Base-by-base conservation (phyloP, 2,888 invertebrate species). In the Nesidiocoris tenuis region DNA sequence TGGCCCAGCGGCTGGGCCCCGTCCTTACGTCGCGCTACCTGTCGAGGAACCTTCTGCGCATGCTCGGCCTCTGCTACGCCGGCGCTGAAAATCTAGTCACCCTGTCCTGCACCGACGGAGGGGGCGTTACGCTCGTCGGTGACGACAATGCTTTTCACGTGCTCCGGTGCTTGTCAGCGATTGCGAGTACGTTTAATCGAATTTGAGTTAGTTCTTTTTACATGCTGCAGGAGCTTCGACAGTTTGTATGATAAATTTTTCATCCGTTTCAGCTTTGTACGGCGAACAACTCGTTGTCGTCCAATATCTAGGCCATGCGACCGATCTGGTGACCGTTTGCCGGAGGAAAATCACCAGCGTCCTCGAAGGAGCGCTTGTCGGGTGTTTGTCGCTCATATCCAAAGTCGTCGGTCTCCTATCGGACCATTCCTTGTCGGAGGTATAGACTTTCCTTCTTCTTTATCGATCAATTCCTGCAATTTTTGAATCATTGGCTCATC, bases 11-110 rank as follows among this genome's bases (percentile, higher is more conserved):
- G 78, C 85, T 98, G 18, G 98, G 98, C 0, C 98, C 98, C 0
- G 94, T 98, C 64, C 86, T 98, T 22, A 95, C 96, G 0, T 95
- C 97, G 57, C 90, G 94, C 80, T 92, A 94, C 85, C 87, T 98
- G 24, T 93, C 96, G 0, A 88, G 94, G 77, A 97, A 97, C 86
- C 86, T 99, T 79, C 86, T 98, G 12, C 90, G 96, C 82, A 96
- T 98, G 94, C 85, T 98, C 71, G 94, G 96, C 0, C 84, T 98
- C 1, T 98, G 98, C 84, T 98, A 96, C 83, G 90, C 94, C 21
- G 95, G 93, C 0, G 90, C 89, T 81, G 93, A 93, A 79, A 93
- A 92, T 83, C 85, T 93, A 24, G 21, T 25, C 16, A 17, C 23
- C 12, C 16, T 24, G 1, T 24, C 55, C 77, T 86, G 79, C 85